Percentiles rank a stretch among this genome's conserved stretches.
These are phyloP conservation scores for Agriopis leucophaearia DNA, from an alignment of 2,888 invertebrate species.

Conservation along the genomic window DNA sequence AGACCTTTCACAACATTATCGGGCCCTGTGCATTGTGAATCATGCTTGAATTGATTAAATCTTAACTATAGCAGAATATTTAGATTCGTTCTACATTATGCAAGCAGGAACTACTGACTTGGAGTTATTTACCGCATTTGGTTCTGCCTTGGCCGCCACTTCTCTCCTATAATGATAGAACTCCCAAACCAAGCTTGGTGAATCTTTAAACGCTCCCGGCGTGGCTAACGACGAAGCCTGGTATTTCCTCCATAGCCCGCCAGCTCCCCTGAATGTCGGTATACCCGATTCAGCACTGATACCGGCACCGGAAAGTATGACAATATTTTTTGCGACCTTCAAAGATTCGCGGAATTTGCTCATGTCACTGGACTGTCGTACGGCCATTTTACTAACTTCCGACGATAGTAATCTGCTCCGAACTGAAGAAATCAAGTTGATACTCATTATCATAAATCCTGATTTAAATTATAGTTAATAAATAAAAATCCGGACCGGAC, in stretches of 20 bases:
- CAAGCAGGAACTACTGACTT: neutral
- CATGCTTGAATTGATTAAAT: too few relatives aligned
- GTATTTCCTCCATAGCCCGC: slow-evolving; percentile 93
- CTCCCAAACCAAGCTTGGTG: slow-evolving; percentile 95
- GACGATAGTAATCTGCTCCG: slow-evolving; percentile 33
- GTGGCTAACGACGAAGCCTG: slow-evolving; percentile 89
- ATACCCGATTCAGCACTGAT: slow-evolving; percentile 95
- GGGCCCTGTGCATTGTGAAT: too few relatives aligned
- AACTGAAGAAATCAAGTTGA: slow-evolving; percentile 52
- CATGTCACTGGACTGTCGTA: slow-evolving; percentile 70
- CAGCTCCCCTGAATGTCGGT: slow-evolving; percentile 94
- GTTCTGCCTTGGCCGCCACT: slow-evolving; percentile 90
- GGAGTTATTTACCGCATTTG: slow-evolving; percentile 87
- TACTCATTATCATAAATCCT: slow-evolving; percentile 53
- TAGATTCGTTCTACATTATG: too few relatives aligned
- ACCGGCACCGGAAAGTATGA: slow-evolving; percentile 92
- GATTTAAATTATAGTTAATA: neutral
- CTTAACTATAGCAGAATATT: too few relatives aligned
- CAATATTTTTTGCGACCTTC: slow-evolving; percentile 87
- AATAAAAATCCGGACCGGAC: neutral
- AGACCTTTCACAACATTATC: neutral
- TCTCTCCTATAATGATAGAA: slow-evolving; percentile 95
- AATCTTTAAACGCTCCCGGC: slow-evolving; percentile 89
- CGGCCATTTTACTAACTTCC: slow-evolving; percentile 38
- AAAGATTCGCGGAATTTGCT: slow-evolving; percentile 86